phyloP scores from a whole-genome alignment of 2,113 vertebrate genomes.

The Spea multiplicata region DNA sequence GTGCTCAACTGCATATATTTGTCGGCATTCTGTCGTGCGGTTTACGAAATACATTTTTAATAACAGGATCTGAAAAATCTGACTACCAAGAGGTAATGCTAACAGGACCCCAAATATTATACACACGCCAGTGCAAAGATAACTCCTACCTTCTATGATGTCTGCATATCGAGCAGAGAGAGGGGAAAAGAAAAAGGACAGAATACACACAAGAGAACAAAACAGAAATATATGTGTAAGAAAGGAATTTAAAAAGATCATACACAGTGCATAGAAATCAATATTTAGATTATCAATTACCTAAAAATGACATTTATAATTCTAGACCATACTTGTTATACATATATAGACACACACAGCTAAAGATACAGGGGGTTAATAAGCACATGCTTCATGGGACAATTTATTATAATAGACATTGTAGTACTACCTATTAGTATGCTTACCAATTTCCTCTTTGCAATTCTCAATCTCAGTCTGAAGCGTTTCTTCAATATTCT shows the following conservation, averaged over 20 bases:
- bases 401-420: background rate
- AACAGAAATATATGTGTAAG: background rate
- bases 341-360: too few species aligned
- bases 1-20: too few species aligned
- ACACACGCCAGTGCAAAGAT: slow-evolving; percentile 18
- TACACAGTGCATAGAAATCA: too few species aligned
- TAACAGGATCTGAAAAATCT: too few species aligned
- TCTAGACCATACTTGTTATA: too few species aligned
- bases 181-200: slow-evolving; percentile 52
- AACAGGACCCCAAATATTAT: background rate
- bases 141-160: slow-evolving; percentile 74
- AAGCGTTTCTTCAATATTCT: slow-evolving; percentile 95
- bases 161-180: slow-evolving; percentile 67
- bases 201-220: slow-evolving; percentile 41
- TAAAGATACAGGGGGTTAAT: too few species aligned
- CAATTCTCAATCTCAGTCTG: slow-evolving; percentile 96
- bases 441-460: slow-evolving; percentile 95
- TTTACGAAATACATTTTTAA: too few species aligned
- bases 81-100: too few species aligned
- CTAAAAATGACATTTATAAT: too few species aligned
- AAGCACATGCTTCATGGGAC: background rate
- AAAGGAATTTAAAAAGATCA: background rate
- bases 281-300: too few species aligned
- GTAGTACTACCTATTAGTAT: background rate
- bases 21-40: too few species aligned